Conservation (phyloP, 2,113 vertebrate species). For the Conger conger region DNA sequence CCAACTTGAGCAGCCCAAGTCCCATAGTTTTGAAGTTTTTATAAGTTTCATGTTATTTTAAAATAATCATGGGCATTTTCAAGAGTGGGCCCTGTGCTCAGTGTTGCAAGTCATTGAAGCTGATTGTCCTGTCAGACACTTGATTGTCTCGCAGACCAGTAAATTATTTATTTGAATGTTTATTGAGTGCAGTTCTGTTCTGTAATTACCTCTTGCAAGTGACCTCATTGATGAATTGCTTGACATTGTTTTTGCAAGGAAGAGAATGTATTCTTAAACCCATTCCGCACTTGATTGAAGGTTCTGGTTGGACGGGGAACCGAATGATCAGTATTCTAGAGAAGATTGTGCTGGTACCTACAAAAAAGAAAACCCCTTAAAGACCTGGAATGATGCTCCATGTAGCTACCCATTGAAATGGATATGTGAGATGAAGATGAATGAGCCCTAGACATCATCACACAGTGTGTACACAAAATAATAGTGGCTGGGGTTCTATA, state of each 20-base stretch:
- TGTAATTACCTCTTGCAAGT: neutral
- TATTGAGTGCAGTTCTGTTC: constrained; percentile 22
- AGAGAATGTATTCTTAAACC: neutral
- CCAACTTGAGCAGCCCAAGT: neutral
- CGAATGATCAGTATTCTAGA: constrained; percentile 44
- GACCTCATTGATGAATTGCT: no score
- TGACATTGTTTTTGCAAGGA: neutral
- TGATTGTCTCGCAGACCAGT: neutral
- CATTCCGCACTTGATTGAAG: constrained; percentile 44
- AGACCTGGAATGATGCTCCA: constrained; percentile 63
- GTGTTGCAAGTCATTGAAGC: neutral
- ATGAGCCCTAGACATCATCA: constrained; percentile 18
- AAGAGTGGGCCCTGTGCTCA: neutral
- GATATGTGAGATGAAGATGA: constrained; percentile 54
- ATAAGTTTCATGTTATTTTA: neutral
- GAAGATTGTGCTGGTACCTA: constrained; percentile 64
- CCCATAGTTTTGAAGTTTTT: no score
- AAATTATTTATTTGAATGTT: neutral
- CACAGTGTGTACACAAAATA: no score
- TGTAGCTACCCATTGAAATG: constrained; percentile 28
- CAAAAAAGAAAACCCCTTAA: constrained; percentile 48
- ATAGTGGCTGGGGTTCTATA: neutral
- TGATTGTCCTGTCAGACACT: neutral
- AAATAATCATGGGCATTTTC: neutral
- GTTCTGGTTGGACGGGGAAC: constrained; percentile 63